Conservation (phyloP, 2,888 invertebrate species). For the Autographa gamma region DNA sequence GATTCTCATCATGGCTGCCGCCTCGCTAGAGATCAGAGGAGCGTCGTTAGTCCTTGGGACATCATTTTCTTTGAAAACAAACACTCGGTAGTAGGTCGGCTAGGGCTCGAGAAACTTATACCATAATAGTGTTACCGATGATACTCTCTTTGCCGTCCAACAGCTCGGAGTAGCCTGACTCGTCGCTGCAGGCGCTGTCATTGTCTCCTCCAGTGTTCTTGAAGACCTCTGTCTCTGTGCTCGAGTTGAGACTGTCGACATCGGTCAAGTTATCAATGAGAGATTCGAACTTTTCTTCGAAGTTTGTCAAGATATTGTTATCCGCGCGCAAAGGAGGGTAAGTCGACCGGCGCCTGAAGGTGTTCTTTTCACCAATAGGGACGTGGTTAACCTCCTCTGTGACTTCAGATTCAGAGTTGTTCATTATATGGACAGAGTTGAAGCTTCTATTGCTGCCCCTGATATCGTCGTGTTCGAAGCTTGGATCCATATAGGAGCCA, state of each 20-base stretch:
- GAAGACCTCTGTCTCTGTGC: slow-evolving; percentile 85
- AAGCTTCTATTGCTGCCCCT: slow-evolving; percentile 67
- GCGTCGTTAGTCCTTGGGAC: slow-evolving; percentile 46
- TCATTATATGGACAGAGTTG: slow-evolving; percentile 64
- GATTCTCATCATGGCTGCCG: slow-evolving; percentile 45
- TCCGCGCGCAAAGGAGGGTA: slow-evolving; percentile 82
- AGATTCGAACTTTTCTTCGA: slow-evolving; percentile 81
- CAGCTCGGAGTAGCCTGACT: slow-evolving; percentile 96
- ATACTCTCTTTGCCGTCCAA: slow-evolving; percentile 88
- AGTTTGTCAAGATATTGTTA: slow-evolving; percentile 68
- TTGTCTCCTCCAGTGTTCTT: slow-evolving; percentile 90
- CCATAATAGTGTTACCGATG: slow-evolving; percentile 86
- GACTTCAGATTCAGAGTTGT: slow-evolving; percentile 51
- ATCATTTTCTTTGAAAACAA: slow-evolving; percentile 47
- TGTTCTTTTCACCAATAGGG: slow-evolving; percentile 85
- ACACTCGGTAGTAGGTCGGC: slow-evolving; percentile 41
- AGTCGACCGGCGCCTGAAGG: slow-evolving; percentile 81
- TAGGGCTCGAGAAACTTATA: slow-evolving; percentile 62
- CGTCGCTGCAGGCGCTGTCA: slow-evolving; percentile 96
- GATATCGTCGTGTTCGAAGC: slow-evolving; percentile 64
- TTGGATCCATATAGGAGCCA: slow-evolving; percentile 66
- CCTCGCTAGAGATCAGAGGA: slow-evolving; percentile 40
- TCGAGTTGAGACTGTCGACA: slow-evolving; percentile 79
- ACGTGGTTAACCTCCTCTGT: slow-evolving; percentile 81
- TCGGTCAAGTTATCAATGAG: slow-evolving; percentile 82